phyloP scores from a whole-genome alignment of 1,140 invertebrate species.

The Bombus picipes region DNA sequence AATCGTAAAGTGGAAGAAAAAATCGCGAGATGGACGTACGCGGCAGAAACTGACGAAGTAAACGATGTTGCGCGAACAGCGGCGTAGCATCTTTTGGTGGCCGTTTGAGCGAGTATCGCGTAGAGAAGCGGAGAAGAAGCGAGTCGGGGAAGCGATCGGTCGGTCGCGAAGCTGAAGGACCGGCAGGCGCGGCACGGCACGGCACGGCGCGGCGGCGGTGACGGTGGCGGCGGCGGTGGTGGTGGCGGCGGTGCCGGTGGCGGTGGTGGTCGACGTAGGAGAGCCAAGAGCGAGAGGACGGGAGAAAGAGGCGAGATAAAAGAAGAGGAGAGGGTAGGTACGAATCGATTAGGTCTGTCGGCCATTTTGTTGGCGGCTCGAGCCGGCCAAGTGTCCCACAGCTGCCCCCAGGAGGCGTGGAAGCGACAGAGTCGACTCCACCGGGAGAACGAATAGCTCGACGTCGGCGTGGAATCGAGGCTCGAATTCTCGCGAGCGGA shows the following conservation, averaged over 20 bases:
- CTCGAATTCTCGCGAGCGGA: constrained; percentile 52
- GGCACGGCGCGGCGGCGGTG: too few species aligned
- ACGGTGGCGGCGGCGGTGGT: background rate
- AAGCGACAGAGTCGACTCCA: constrained; percentile 66
- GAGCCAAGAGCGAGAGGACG: background rate
- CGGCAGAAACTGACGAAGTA: background rate
- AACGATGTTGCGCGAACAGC: background rate
- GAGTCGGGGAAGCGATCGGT: constrained; percentile 40
- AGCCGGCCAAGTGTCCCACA: constrained; percentile 48
- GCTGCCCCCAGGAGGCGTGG: constrained; percentile 69
- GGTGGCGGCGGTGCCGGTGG: background rate
- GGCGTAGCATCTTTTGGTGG: constrained; percentile 5
- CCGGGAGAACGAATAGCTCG: constrained; percentile 57
- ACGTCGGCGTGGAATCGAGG: constrained; percentile 49
- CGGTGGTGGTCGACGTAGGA: background rate
- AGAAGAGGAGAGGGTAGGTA: constrained; percentile 54
- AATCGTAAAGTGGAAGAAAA: background rate
- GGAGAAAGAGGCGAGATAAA: constrained; percentile 5
- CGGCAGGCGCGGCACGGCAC: background rate
- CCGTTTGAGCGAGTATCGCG: background rate
- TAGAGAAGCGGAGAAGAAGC: background rate
- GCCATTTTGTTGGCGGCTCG: constrained; percentile 78
- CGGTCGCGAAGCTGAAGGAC: constrained; percentile 25
- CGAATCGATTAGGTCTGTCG: constrained; percentile 78
- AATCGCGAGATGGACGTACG: background rate